These are phyloP conservation scores for Lycaena phlaeas DNA, from an alignment of 2,888 invertebrate species.

Conservation along the genomic window DNA sequence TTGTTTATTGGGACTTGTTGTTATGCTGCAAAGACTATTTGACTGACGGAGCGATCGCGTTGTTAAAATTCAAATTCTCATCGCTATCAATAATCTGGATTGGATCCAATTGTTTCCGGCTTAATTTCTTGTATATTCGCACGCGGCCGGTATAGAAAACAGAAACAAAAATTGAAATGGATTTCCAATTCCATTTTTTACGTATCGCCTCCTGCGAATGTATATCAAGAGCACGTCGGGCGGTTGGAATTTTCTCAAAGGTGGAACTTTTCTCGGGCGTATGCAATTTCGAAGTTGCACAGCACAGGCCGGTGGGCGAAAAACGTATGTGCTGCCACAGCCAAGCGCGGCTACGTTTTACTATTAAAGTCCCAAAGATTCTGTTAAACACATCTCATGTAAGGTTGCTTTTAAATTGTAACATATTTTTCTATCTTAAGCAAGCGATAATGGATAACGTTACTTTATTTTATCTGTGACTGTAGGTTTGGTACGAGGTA, in stretches of 20 bases:
- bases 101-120: slow-evolving; percentile 2
- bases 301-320: slow-evolving; percentile 31
- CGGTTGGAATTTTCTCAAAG: slow-evolving; percentile 57
- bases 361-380: neutral
- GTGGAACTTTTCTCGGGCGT: slow-evolving; percentile 55
- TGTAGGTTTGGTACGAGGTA: no score
- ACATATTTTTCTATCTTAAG: slow-evolving; percentile 2
- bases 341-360: slow-evolving; percentile 18
- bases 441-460: slow-evolving; percentile 14
- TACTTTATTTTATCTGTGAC: no score
- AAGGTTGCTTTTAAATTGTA: neutral
- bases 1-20: no score
- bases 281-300: slow-evolving; percentile 59
- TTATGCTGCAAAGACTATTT: no score
- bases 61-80: slow-evolving; percentile 7
- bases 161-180: slow-evolving; percentile 30
- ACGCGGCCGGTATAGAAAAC: slow-evolving; percentile 4
- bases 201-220: slow-evolving; percentile 48
- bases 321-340: slow-evolving; percentile 23
- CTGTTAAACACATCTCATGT: neutral
- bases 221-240: slow-evolving; percentile 45
- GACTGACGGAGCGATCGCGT: neutral
- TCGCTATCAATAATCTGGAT: slow-evolving; percentile 5
- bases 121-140: neutral
- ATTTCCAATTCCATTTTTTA: slow-evolving; percentile 46